These are phyloP conservation scores for Xiphophorus maculatus DNA, from an alignment of 2,113 vertebrate genomes.

Conservation along the genomic window DNA sequence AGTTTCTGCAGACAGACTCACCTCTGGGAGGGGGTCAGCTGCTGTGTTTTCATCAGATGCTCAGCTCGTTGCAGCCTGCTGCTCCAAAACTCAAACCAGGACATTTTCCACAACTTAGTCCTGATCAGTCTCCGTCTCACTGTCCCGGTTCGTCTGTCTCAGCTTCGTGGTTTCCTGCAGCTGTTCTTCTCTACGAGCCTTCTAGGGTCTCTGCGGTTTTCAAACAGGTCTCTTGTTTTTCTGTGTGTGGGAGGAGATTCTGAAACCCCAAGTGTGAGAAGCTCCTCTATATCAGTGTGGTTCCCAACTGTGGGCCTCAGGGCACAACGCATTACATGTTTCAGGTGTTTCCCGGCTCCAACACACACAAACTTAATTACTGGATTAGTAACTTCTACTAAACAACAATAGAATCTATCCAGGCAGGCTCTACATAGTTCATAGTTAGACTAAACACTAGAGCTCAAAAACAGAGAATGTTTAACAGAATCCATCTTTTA, in stretches of 20 bases:
- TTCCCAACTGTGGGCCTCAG: no score
- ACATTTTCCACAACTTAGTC: neutral
- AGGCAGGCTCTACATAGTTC: no score
- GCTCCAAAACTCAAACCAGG: slow-evolving; percentile 6
- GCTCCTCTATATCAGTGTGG: no score
- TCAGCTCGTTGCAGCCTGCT: neutral
- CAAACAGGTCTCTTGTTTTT: neutral
- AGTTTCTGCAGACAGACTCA: neutral
- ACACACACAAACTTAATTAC: no score
- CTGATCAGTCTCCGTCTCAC: neutral
- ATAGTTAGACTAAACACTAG: no score
- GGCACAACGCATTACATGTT: no score
- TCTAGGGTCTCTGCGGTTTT: neutral
- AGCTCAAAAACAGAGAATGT: no score
- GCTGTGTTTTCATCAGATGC: neutral
- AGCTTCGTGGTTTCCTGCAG: neutral
- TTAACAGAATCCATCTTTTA: no score
- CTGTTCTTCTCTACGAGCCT: neutral
- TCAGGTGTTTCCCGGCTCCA: no score
- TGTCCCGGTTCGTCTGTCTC: neutral
- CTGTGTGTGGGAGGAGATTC: neutral
- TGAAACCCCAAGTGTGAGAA: neutral
- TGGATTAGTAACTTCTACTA: no score
- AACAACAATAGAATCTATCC: no score
- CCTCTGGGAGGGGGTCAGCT: neutral